Conservation (phyloP, 2,888 invertebrate species). For the Amaurobius ferox region DNA sequence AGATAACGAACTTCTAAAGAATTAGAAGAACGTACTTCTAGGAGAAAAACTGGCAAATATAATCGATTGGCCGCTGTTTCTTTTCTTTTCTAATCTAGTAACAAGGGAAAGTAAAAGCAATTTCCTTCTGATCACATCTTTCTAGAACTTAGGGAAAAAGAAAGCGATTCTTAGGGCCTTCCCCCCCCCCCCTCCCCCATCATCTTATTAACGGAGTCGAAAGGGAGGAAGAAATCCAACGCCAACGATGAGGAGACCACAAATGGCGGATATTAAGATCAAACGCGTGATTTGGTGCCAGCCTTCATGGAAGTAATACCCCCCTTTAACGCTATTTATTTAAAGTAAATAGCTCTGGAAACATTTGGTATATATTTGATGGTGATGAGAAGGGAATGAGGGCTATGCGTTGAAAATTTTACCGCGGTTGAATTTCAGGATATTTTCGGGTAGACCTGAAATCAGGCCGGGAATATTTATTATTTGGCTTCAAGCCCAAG, state of each 20-base stretch:
- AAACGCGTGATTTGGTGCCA: constrained; percentile 36
- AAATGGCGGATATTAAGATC: constrained; percentile 61
- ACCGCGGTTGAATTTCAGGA: constrained; percentile 8
- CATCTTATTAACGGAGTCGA: constrained; percentile 60
- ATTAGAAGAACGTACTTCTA: constrained; percentile 36
- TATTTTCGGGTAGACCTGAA: neutral
- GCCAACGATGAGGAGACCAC: constrained; percentile 52
- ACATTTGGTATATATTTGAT: constrained; percentile 38
- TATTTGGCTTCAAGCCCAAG: neutral
- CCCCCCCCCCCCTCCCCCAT: constrained; percentile 22
- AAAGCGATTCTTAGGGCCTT: constrained; percentile 47
- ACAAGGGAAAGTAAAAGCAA: constrained; percentile 65
- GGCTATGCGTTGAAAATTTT: constrained; percentile 10
- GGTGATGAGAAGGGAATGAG: constrained; percentile 40
- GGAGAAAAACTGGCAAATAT: constrained; percentile 57
- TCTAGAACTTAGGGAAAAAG: constrained; percentile 34
- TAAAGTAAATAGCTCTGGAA: constrained; percentile 61
- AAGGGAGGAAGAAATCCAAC: neutral
- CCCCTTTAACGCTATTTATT: constrained; percentile 59
- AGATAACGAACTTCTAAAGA: constrained; percentile 28
- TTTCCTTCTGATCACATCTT: constrained; percentile 68
- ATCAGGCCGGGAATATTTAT: constrained; percentile 9
- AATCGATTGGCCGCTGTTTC: constrained; percentile 54
- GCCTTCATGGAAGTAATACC: constrained; percentile 27
- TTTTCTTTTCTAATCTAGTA: constrained; percentile 60